Conservation (phyloP, 2,113 vertebrate species). For the Triplophysa dalaica region DNA sequence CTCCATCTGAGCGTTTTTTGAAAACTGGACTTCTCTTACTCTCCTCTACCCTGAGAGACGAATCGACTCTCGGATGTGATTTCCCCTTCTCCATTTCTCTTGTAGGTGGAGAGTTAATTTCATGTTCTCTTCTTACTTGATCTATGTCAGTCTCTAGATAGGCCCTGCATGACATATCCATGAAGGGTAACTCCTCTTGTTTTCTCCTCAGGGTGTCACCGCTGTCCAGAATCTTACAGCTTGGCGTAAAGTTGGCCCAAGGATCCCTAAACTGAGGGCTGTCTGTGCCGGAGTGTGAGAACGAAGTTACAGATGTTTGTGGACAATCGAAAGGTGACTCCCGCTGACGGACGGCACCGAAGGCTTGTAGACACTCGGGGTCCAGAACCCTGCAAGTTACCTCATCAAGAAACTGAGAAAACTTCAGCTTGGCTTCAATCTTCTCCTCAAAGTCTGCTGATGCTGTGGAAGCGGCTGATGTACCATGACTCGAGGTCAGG, state of each 20-base stretch:
- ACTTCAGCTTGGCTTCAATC: conserved; percentile 80
- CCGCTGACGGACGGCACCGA: conserved; percentile 62
- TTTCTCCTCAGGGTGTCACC: conserved; percentile 59
- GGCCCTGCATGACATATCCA: conserved; percentile 57
- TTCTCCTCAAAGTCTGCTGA: conserved; percentile 66
- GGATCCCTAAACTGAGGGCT: conserved; percentile 54
- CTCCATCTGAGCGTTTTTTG: neutral
- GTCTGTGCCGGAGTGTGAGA: neutral
- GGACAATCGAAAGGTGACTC: conserved; percentile 51
- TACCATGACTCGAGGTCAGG: conserved; percentile 60
- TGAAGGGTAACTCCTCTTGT: conserved; percentile 46
- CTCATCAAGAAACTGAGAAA: conserved; percentile 91
- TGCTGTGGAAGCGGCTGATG: conserved; percentile 57
- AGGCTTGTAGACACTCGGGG: conserved; percentile 70
- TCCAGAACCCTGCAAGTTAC: conserved; percentile 83
- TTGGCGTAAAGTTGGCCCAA: conserved; percentile 63
- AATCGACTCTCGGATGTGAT: neutral
- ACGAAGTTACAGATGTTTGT: conserved; percentile 18
- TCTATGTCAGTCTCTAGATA: conserved; percentile 78
- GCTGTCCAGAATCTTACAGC: conserved; percentile 67
- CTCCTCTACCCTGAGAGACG: neutral
- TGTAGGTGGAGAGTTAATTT: conserved; percentile 57
- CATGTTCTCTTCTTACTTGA: conserved; percentile 70
- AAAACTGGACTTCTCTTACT: conserved; percentile 28
- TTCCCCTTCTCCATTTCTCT: conserved; percentile 54